phyloP scores from a whole-genome alignment of 2,113 vertebrate genomes.

The Redunca redunca region DNA sequence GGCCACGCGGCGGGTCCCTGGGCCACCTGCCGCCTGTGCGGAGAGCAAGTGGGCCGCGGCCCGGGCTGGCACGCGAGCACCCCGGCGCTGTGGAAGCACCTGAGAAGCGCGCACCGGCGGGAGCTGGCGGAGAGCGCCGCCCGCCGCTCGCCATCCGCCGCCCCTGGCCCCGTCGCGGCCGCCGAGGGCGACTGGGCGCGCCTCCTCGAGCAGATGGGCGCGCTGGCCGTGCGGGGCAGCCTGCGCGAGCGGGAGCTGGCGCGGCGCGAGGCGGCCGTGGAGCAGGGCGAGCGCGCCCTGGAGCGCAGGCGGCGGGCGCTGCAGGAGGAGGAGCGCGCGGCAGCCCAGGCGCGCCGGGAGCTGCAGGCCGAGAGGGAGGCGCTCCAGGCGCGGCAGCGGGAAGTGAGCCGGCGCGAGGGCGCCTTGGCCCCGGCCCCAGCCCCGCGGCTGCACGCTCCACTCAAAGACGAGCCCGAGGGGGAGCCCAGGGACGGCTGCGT shows the following conservation, averaged over 20 bases:
- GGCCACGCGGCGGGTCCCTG: constrained; percentile 10
- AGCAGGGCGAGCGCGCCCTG: constrained; percentile 48
- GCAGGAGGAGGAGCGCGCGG: constrained; percentile 35
- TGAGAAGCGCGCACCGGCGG: constrained; percentile 25
- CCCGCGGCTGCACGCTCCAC: background rate
- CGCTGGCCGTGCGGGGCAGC: constrained; percentile 43
- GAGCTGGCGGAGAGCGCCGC: constrained; percentile 42
- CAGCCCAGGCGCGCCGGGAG: background rate
- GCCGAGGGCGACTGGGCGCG: constrained; percentile 65
- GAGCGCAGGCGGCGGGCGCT: constrained; percentile 36
- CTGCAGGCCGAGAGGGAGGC: constrained; percentile 41
- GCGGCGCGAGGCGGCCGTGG: constrained; percentile 42
- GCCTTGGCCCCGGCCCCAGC: background rate
- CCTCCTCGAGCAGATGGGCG: constrained; percentile 57
- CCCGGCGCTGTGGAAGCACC: constrained; percentile 50
- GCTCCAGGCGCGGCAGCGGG: constrained; percentile 22
- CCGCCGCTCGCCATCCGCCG: background rate
- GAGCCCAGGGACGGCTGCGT: background rate
- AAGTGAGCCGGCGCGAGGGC: background rate
- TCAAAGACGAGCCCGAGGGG: constrained; percentile 42
- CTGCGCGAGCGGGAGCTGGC: constrained; percentile 63
- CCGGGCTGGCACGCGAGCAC: constrained; percentile 40
- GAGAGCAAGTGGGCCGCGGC: constrained; percentile 42
- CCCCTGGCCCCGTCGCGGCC: background rate
- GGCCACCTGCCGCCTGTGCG: constrained; percentile 54